Evolutionary conservation across 2,888 invertebrate genomes (phyloP), one percentile per base, ranked within the genome.

Genomic region (Germaria angustata): DNA sequence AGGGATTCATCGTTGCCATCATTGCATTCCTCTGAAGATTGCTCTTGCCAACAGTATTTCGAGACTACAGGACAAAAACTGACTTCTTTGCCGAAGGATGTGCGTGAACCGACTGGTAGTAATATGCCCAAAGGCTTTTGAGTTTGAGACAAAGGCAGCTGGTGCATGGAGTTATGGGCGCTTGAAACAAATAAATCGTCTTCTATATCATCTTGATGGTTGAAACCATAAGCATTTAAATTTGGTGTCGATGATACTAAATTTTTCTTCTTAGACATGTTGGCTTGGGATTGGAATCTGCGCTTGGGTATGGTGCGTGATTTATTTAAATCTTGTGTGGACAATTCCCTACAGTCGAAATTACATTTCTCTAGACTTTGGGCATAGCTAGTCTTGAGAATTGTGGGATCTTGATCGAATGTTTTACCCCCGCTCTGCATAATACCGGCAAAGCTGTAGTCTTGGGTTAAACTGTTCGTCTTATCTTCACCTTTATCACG

Each of bases 41-140:
- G 92, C 87, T 95, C 95, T 85, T 94, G 93, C 95, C 96, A 96
- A 88, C 95, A 95, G 81, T 96, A 95, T 91, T 96, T 95, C 59
- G 95, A 94, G 13, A 96, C 95, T 66, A 96, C 94, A 3, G 95
- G 95, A 86, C 95, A 95, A 89, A 96, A 96, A 87, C 95, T 95
- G 32, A 96, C 96, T 63, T 95, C 95, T 87, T 93, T 93, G 85
- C 89, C 88, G 34, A 91, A 88, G 1, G 91, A 91, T 4, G 87
- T 87, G 0, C 91, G 87, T 2, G 91, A 91, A 0, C 90, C 90
- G 0, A 87, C 86, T 0, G 90, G 87, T 24, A 90, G 17, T 0
- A 91, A 76, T n/a, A 91, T 91, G 11, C 91, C 90, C 69, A 90
- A 91, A 88, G 88, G 93, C 90, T 86, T 93, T 90, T 86, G 93